Evolutionary conservation across 1,140 invertebrate species (phyloP).

Genomic region (Proctacanthus coquilletti): DNA sequence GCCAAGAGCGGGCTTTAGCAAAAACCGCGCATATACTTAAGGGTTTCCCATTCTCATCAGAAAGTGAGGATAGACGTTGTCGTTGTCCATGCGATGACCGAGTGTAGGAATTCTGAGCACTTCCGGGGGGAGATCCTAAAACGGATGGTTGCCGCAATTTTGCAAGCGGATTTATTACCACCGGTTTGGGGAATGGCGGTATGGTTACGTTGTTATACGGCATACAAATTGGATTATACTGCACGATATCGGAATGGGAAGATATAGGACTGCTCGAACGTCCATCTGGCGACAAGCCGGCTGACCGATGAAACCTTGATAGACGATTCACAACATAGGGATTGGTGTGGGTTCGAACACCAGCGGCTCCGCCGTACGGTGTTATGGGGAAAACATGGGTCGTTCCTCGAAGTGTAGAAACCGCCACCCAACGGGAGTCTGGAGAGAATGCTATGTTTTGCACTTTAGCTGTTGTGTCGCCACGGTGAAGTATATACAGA

Average conservation of each 20-base stretch:
- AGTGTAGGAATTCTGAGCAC: conserved; percentile 10
- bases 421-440: conserved; percentile 89
- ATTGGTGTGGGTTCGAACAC: conserved; percentile 81
- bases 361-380: conserved; percentile 87
- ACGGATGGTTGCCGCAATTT: conserved; percentile 67
- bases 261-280: conserved; percentile 60
- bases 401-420: conserved; percentile 88
- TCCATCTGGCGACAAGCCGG: conserved; percentile 66
- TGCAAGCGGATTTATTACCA: conserved; percentile 58
- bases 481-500: conserved; percentile 84
- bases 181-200: conserved; percentile 77
- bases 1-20: conserved; percentile 56
- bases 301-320: conserved; percentile 89
- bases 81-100: conserved; percentile 33
- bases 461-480: conserved; percentile 69
- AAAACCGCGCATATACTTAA: conserved; percentile 64
- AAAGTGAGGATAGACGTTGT: conserved; percentile 47
- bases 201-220: conserved; percentile 76
- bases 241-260: conserved; percentile 35
- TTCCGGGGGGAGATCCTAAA: conserved; percentile 28
- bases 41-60: conserved; percentile 47
- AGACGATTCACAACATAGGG: conserved; percentile 87
- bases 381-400: conserved; percentile 95
- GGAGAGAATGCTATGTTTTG: conserved; percentile 78
- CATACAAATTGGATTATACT: conserved; percentile 31